Conservation (phyloP, 2,888 invertebrate genomes). For the Drosophila nr. medialis region DNA sequence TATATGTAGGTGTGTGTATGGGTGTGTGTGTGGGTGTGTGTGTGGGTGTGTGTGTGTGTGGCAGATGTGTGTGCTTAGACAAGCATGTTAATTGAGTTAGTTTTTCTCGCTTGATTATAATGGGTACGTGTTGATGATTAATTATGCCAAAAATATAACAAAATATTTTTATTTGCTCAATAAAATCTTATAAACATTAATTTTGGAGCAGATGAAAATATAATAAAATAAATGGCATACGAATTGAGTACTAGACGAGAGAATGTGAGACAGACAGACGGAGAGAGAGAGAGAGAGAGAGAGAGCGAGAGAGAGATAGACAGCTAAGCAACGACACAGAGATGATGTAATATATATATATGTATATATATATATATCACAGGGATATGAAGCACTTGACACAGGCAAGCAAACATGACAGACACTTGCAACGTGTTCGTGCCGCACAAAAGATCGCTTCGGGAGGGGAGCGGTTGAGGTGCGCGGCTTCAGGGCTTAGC, state of each 20-base stretch:
- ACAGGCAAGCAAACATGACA: constrained; percentile 73
- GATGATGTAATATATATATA: constrained; percentile 6
- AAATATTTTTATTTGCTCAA: constrained; percentile 37
- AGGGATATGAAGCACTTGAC: constrained; percentile 62
- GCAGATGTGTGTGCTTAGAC: constrained; percentile 48
- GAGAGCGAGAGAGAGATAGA: not conserved
- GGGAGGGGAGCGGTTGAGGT: not conserved
- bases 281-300: not conserved
- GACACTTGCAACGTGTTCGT: constrained; percentile 39
- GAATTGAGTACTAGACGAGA: not conserved
- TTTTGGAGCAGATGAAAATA: constrained; percentile 11
- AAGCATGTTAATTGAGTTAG: constrained; percentile 72
- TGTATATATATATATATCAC: constrained; percentile 35
- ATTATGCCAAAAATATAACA: constrained; percentile 22
- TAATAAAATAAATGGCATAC: constrained; percentile 5
- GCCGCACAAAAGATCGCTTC: constrained; percentile 1
- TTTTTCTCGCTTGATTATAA: constrained; percentile 39
- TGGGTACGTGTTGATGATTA: constrained; percentile 61
- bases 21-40: constrained; percentile 21
- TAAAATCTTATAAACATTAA: constrained; percentile 59
- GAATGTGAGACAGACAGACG: not conserved
- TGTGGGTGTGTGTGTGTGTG: constrained; percentile 11
- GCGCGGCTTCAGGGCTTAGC: not conserved
- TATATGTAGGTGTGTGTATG: not conserved
- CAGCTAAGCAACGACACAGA: not conserved